Base-by-base conservation (phyloP, 2,888 invertebrate genomes). In the Lagria hirta region DNA sequence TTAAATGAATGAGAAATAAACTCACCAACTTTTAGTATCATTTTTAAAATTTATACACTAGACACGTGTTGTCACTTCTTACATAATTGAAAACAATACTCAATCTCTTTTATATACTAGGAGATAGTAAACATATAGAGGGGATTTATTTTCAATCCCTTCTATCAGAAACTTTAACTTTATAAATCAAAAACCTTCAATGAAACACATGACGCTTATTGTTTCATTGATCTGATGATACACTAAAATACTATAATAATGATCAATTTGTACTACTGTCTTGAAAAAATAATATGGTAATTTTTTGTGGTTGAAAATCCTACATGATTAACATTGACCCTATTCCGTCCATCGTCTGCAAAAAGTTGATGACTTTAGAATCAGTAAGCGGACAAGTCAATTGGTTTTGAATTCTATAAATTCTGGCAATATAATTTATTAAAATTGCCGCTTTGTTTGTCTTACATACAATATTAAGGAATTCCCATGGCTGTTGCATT, bases 331-430 rank as follows among this genome's bases (percentile, higher is more conserved):
- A 43, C 43, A 46, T 46, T 46, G 46, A 42, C 46, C 46, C 16
- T 20, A 26, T 26, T 46, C 23, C 32, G 42, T 34, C 46, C 37
- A 35, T 46, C 46, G 35, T 32, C 38, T 44, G 27, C 43, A 27
- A 24, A 42, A 23, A 32, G 7, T 27, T 12, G 8, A 13, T 21
- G 8, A 11, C 7, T 21, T 8, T 7, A 8, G 17, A 14, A 27
- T 41, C 21, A 12, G 17, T 2, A 11, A 21, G 37, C 28, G 28
- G 22, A n/a, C n/a, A n/a, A n/a, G n/a, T n/a, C n/a, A n/a, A n/a
- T n/a, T n/a, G n/a, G n/a, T n/a, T n/a, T n/a, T n/a, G n/a, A n/a
- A n/a, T n/a, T n/a, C n/a, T n/a, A n/a, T n/a, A n/a, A n/a, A n/a
- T n/a, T n/a, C n/a, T n/a, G n/a, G n/a, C n/a, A n/a, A n/a, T n/a